These are phyloP conservation scores for Suillia variegata DNA, from an alignment of 2,888 invertebrate species.

Conservation along the genomic window DNA sequence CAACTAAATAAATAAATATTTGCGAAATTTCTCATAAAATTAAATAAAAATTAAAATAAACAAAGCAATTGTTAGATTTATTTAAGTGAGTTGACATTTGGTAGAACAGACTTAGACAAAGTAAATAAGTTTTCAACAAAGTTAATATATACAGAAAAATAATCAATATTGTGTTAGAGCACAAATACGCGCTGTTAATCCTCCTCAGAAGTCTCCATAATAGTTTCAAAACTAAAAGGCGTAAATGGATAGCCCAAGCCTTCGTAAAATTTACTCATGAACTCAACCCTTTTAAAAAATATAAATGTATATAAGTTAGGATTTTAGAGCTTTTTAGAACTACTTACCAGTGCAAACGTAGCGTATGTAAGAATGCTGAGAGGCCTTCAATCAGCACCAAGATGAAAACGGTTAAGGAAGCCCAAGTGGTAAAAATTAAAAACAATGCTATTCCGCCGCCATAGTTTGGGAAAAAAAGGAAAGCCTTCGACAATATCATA, in stretches of 20 bases:
- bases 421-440: constrained; percentile 88
- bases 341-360: constrained; percentile 92
- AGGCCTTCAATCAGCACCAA: constrained; percentile 98
- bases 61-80: too few species aligned
- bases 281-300: constrained; percentile 88
- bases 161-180: too few species aligned
- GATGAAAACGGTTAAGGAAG: constrained; percentile 88
- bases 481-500: constrained; percentile 83
- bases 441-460: constrained; percentile 77
- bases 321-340: not conserved
- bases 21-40: too few species aligned
- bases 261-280: constrained; percentile 93
- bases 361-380: constrained; percentile 96
- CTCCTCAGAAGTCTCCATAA: constrained; percentile 67
- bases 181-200: too few species aligned
- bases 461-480: constrained; percentile 69
- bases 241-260: constrained; percentile 83
- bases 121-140: too few species aligned
- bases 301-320: not conserved
- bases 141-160: too few species aligned
- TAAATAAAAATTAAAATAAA: too few species aligned
- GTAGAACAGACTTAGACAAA: too few species aligned
- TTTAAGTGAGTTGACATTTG: too few species aligned
- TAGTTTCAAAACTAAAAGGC: constrained; percentile 84
- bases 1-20: too few species aligned